A percentile compares a stretch with the other conserved stretches of the same genome.
These are phyloP conservation scores for Orthonychiurus folsomi DNA, from an alignment of 2,888 invertebrate genomes.

Conservation along the genomic window DNA sequence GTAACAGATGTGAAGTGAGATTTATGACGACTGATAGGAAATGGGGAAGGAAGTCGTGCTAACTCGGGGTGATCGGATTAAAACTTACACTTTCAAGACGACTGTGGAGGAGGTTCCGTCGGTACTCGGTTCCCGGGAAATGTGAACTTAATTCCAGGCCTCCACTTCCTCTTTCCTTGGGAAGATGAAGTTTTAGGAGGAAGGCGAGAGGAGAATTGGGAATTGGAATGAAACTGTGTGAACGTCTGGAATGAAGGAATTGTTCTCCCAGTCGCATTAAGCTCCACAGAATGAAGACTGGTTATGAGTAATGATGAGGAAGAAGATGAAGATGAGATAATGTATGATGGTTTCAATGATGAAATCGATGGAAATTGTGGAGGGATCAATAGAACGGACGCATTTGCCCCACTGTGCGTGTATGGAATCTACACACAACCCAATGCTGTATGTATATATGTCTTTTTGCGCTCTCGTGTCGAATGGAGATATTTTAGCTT, in stretches of 20 bases:
- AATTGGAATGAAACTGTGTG: conserved; percentile 4
- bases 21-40: conserved; percentile 38
- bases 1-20: conserved; percentile 33
- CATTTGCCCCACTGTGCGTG: neutral
- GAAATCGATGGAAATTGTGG: neutral
- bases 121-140: neutral
- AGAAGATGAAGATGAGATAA: neutral
- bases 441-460: too few species aligned
- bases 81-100: conserved; percentile 14
- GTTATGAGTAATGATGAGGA: neutral
- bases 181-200: too few species aligned
- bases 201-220: too few species aligned
- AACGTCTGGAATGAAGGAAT: too few species aligned
- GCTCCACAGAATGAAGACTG: neutral
- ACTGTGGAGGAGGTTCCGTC: neutral
- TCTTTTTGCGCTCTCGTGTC: too few species aligned
- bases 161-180: neutral
- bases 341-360: neutral
- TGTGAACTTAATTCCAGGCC: neutral
- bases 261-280: neutral
- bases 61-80: conserved; percentile 32
- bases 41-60: conserved; percentile 37
- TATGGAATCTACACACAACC: too few species aligned
- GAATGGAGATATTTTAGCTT: too few species aligned
- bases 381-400: neutral